These are phyloP conservation scores for Caenorhabditis inopinata DNA, from an alignment of 1,140 invertebrate species.

Conservation along the genomic window DNA sequence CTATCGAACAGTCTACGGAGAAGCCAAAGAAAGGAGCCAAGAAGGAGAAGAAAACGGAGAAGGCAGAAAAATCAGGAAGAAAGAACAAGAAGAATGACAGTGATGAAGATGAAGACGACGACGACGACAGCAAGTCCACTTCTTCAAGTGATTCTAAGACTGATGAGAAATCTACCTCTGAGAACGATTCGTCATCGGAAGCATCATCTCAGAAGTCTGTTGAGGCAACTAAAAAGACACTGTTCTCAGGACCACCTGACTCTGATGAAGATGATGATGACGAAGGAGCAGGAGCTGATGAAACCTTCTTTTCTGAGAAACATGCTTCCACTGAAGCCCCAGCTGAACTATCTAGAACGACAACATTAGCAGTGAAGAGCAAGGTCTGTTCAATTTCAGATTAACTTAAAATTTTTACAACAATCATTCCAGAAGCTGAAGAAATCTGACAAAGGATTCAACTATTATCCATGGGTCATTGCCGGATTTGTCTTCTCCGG, in stretches of 20 bases:
- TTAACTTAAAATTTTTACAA: no score
- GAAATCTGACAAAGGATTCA: neutral
- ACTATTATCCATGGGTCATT: neutral
- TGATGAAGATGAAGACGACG: neutral
- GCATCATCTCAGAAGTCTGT: neutral
- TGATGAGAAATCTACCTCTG: neutral
- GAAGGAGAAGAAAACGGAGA: neutral
- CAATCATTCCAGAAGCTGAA: conserved; percentile 1
- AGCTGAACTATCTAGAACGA: conserved; percentile 18
- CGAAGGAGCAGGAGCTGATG: conserved; percentile 1
- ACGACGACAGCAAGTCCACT: neutral
- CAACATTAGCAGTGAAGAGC: conserved; percentile 2
- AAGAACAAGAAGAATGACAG: neutral
- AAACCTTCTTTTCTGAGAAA: conserved; percentile 13
- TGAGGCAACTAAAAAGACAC: neutral
- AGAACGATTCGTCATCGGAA: neutral
- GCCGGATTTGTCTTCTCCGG: neutral
- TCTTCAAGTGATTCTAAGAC: neutral
- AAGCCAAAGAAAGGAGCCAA: neutral
- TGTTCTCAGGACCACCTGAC: conserved; percentile 28
- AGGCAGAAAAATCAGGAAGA: neutral
- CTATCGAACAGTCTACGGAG: neutral
- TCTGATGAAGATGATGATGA: conserved; percentile 15
- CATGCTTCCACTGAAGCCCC: neutral
- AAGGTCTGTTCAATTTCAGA: no score